Evolutionary conservation across 2,113 vertebrate genomes (phyloP).

Genomic region (Xenopus tropicalis): DNA sequence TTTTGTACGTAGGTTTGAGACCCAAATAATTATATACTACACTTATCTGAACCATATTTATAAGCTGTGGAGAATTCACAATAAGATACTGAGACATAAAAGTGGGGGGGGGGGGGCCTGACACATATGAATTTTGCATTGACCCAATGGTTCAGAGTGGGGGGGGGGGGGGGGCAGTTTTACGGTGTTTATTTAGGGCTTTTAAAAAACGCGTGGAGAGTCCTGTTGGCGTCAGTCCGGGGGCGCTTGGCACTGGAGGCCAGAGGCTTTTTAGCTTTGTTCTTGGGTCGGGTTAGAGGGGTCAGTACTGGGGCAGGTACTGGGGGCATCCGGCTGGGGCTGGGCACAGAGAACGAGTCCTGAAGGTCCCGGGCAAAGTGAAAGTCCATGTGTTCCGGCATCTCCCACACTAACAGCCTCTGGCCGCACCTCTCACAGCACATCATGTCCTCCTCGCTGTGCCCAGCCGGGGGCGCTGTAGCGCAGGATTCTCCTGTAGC

Average conservation of each 20-base stretch:
- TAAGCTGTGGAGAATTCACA: no score
- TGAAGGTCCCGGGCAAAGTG: constrained; percentile 92
- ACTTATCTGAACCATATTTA: no score
- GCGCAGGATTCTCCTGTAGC: constrained; percentile 6
- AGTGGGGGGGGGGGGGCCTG: no score
- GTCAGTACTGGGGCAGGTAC: constrained; percentile 1
- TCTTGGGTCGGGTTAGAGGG: constrained; percentile 63
- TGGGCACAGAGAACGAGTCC: constrained; percentile 65
- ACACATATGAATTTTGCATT: no score
- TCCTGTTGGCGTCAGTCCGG: constrained; percentile 59
- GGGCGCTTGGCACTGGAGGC: constrained; percentile 69
- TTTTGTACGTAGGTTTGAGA: no score
- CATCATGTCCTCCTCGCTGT: constrained; percentile 64
- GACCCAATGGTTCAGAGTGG: no score
- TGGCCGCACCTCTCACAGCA: constrained; percentile 80
- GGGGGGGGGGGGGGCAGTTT: no score
- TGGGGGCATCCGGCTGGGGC: not conserved
- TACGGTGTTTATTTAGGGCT: constrained; percentile 31
- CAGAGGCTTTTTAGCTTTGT: constrained; percentile 60
- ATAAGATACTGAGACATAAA: no score
- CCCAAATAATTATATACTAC: no score
- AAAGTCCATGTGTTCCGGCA: constrained; percentile 89
- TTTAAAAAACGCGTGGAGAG: constrained; percentile 88
- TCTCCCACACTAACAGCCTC: constrained; percentile 79
- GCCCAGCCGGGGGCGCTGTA: not conserved